Evolutionary conservation across 2,113 vertebrate species (phyloP), one percentile per base, ranked within the genome.

Genomic region (Ammodytes marinus): DNA sequence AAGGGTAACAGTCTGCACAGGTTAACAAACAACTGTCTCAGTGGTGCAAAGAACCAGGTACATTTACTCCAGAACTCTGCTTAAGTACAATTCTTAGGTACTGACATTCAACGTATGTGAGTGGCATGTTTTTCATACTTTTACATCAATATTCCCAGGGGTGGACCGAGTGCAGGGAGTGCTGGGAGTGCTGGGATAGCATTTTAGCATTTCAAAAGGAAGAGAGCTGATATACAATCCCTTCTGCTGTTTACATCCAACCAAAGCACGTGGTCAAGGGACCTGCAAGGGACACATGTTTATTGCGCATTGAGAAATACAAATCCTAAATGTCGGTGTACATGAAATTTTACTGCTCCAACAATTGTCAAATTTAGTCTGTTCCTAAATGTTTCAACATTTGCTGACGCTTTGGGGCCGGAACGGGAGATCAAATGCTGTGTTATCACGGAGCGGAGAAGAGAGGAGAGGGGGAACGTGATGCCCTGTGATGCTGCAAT

Each of bases 141-240:
- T 27, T 27, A 27, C 76, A 76, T 82, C 57, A 64, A 54, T 77
- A 87, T 60, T 79, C 82, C 87, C 78, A 12, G 55, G 75, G 64
- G 74, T 27, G 45, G 60, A 57, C 9, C 6, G 82, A 80, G 74
- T 76, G 72, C 60, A 47, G 59, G 40, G 67, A 64, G n/a, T n/a
- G n/a, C n/a, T n/a, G n/a, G n/a, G n/a, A n/a, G n/a, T 76, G 72
- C 60, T 53, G 59, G 40, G 67, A 64, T 79, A 58, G 69, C 70
- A 53, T 84, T 79, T 79, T 71, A 81, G 64, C 79, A 65, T 73
- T 67, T 87, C 74, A 84, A 76, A 27, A 84, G 77, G 60, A 83
- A 57, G 69, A 80, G 54, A 43, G 74, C 69, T 84, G 82, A 68
- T 79, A 70, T 59, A 53, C 35, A 74, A 83, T 74, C 74, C 61